Base-by-base conservation (phyloP, 2,888 invertebrate species). In the Agrenia bidenticulata region DNA sequence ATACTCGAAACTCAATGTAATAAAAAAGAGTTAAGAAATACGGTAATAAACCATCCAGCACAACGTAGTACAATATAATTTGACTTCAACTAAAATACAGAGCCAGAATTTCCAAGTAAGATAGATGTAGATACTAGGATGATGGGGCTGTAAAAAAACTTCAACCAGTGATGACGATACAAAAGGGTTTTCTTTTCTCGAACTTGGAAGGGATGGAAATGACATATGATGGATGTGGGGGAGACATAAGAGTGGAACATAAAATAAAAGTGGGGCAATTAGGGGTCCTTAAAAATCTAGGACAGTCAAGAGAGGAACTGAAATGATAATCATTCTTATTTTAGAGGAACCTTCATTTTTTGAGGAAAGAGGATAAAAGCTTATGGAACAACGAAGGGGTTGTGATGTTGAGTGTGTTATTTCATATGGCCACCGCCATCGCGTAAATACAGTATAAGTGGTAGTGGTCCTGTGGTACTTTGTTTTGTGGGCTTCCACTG, bases 261-360 rank as follows among this genome's bases (percentile, higher is more conserved):
- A 55, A 41, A 23, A 32, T 49, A 58, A 60, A 68, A 68, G 63
- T 68, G 63, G 64, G 64, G 62, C 63, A 68, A 68, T 68, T 68
- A 68, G 62, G 68, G 53, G 56, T 62, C 51, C 67, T 63, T 67
- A 55, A 67, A 57, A 59, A 66, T 59, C 23, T 61, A 60, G 60
- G 56, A 60, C 67, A 61, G 49, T 53, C 53, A 45, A 45, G 45
- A 45, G 45, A 45, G 45, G 9, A 45, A 11, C 45, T 45, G 15
- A 45, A 45, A 5, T 15, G 5, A 45, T 45, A 32, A 32, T 32
- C 32, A 7, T 32, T 32, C 32, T 32, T 32, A 32, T 32, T 32
- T 32, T n/a, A 11, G 11, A 32, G 32, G 32, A 32, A 32, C 32
- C 11, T 7, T 32, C 32, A 4, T 32, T 11, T 32, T n/a, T n/a